Evolutionary conservation across 53 echinoderm and acorn worm genomes (phyloP).

Genomic region (Antedon mediterranea): DNA sequence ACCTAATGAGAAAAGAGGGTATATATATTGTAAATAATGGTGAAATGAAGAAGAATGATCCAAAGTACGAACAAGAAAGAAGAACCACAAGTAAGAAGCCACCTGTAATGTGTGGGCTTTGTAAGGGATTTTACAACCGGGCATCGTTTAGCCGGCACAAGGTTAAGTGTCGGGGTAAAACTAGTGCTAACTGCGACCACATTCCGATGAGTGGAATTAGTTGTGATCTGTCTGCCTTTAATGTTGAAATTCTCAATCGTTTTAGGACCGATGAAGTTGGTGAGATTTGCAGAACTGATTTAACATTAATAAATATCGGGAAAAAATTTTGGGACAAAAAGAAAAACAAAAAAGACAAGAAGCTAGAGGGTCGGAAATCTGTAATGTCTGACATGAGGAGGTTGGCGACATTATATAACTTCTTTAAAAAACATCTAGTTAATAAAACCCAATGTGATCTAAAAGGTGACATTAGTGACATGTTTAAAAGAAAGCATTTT

Average conservation of each 20-base stretch:
- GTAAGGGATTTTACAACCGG: conserved; percentile 30
- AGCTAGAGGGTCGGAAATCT: no score
- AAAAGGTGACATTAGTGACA: conserved; percentile 22
- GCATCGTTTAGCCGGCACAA: background rate
- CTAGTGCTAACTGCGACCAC: conserved; percentile 6
- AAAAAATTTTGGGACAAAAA: conserved; percentile 37
- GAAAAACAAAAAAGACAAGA: no score
- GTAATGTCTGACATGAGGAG: conserved; percentile 56
- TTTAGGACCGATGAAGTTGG: conserved; percentile 23
- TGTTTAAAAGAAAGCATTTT: conserved; percentile 47
- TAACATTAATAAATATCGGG: conserved; percentile 28
- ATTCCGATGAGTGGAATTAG: background rate
- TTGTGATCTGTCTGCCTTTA: background rate
- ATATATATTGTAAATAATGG: conserved; percentile 6
- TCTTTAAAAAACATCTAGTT: conserved; percentile 24
- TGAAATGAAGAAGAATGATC: conserved; percentile 12
- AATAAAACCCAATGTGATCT: conserved; percentile 2
- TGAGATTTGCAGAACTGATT: conserved; percentile 17
- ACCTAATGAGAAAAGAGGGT: conserved; percentile 23
- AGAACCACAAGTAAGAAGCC: conserved; percentile 5
- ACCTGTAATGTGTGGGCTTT: conserved; percentile 29
- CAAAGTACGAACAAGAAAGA: conserved; percentile 22
- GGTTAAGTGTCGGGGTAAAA: background rate
- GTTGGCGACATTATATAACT: conserved; percentile 26
- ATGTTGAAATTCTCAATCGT: conserved; percentile 12